Percentiles rank a stretch among this genome's conserved stretches.
These are phyloP conservation scores for Yponomeuta plumbellus DNA, from an alignment of 2,888 invertebrate genomes.

Conservation along the genomic window DNA sequence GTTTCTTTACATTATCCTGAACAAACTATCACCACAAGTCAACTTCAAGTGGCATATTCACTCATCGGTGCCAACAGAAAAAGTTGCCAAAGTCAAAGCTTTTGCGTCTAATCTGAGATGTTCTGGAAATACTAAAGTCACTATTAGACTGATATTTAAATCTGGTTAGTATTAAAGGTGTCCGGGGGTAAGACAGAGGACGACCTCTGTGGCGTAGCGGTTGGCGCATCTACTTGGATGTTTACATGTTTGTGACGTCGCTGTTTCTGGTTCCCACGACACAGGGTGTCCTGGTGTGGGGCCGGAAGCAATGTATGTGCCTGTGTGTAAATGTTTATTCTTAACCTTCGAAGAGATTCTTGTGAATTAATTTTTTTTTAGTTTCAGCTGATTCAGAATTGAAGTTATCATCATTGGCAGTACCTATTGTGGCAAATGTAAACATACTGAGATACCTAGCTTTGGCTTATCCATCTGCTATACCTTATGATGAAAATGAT, in stretches of 20 bases:
- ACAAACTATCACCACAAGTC: constrained; percentile 69
- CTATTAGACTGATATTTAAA: constrained; percentile 85
- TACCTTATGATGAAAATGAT: constrained; percentile 74
- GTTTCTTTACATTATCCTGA: constrained; percentile 78
- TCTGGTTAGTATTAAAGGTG: constrained; percentile 71
- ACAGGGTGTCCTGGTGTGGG: too few relatives aligned
- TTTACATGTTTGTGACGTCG: too few relatives aligned
- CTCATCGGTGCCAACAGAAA: constrained; percentile 75
- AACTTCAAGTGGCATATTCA: constrained; percentile 78
- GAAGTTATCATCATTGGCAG: constrained; percentile 73
- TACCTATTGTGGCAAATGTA: constrained; percentile 82
- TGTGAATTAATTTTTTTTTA: constrained; percentile 41
- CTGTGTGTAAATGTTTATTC: too few relatives aligned
- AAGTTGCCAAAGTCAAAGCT: constrained; percentile 47
- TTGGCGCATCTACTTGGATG: too few relatives aligned
- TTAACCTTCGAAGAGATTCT: not conserved
- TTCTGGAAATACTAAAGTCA: constrained; percentile 45
- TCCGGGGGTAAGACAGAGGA: not conserved
- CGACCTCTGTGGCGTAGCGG: too few relatives aligned
- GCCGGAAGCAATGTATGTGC: too few relatives aligned
- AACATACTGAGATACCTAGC: constrained; percentile 84
- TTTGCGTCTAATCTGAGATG: constrained; percentile 46
- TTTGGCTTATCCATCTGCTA: constrained; percentile 62
- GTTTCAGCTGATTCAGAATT: constrained; percentile 76
- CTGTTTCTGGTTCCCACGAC: too few relatives aligned